A percentile compares a stretch with the other conserved stretches of the same genome.
Conservation (phyloP, 2,888 invertebrate genomes). For the Osmoderma eremita region DNA sequence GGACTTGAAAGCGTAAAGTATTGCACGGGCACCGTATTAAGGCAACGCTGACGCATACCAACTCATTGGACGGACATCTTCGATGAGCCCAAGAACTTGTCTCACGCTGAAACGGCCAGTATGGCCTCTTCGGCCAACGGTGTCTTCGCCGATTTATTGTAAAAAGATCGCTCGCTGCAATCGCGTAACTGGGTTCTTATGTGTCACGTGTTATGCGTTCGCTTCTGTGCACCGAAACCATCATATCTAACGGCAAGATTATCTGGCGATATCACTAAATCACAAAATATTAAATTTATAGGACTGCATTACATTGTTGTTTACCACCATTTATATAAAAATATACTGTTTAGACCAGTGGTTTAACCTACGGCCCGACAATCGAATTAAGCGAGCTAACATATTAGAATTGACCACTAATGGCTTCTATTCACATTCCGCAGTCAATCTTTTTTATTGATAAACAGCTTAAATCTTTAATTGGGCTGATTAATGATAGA, state of each 20-base stretch:
- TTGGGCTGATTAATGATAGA: too few species aligned
- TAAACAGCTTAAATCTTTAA: too few species aligned
- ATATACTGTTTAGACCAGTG: too few species aligned
- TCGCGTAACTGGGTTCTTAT: slow-evolving; percentile 1
- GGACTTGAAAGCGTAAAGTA: slow-evolving; percentile 33
- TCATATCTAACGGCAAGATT: slow-evolving; percentile 30
- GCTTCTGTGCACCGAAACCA: not conserved
- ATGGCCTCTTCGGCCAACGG: slow-evolving; percentile 9
- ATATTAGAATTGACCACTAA: too few species aligned
- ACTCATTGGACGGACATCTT: slow-evolving; percentile 25
- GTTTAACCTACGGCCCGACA: too few species aligned
- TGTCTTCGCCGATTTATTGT: slow-evolving; percentile 29
- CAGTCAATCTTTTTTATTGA: too few species aligned
- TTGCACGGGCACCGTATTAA: slow-evolving; percentile 36
- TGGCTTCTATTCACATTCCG: too few species aligned
- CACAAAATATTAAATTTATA: slow-evolving; percentile 18
- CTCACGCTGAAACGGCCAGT: slow-evolving; percentile 20
- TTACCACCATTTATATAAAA: too few species aligned
- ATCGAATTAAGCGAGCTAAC: too few species aligned
- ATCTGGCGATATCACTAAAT: slow-evolving; percentile 38
- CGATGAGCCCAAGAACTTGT: slow-evolving; percentile 32
- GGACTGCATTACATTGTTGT: too few species aligned
- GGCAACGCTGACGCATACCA: slow-evolving; percentile 36
- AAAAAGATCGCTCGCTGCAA: slow-evolving; percentile 19
- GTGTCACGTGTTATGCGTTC: not conserved